Evolutionary conservation across 2,888 invertebrate species (phyloP).

Genomic region (Acanthosepion esculentum): DNA sequence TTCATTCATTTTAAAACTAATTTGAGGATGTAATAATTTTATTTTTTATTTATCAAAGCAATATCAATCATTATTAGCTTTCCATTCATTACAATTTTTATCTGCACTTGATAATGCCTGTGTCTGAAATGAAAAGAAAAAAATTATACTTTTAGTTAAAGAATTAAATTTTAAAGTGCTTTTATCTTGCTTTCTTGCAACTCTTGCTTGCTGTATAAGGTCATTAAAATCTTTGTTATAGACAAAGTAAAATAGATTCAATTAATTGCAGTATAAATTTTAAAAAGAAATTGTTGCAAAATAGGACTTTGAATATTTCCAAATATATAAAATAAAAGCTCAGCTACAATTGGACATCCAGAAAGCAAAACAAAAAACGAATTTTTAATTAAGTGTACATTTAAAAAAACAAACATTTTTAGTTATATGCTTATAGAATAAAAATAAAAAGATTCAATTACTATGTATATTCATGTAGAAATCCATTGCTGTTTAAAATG

Average conservation of each 20-base stretch:
- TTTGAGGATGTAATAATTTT: conserved; percentile 15
- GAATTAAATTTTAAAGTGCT: conserved; percentile 10
- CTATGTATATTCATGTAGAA: too few species aligned
- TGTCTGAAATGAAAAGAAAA: background rate
- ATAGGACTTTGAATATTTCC: background rate
- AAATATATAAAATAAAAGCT: background rate
- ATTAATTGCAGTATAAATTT: background rate
- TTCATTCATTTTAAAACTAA: background rate
- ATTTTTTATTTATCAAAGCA: background rate
- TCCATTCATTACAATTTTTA: background rate
- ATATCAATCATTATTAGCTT: background rate
- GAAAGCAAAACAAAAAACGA: background rate
- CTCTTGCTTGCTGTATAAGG: background rate
- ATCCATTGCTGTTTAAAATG: too few species aligned
- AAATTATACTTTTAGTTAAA: background rate
- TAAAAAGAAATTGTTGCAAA: background rate
- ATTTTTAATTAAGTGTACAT: background rate
- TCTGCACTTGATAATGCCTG: background rate
- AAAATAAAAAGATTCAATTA: too few species aligned
- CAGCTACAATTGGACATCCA: background rate
- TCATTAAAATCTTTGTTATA: background rate
- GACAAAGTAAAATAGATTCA: background rate
- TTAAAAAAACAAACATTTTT: background rate
- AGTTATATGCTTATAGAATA: too few species aligned
- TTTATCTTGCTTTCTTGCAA: conserved; percentile 11